Evolutionary conservation across 2,113 vertebrate genomes (phyloP).

Genomic region (Tachysurus fulvidraco): DNA sequence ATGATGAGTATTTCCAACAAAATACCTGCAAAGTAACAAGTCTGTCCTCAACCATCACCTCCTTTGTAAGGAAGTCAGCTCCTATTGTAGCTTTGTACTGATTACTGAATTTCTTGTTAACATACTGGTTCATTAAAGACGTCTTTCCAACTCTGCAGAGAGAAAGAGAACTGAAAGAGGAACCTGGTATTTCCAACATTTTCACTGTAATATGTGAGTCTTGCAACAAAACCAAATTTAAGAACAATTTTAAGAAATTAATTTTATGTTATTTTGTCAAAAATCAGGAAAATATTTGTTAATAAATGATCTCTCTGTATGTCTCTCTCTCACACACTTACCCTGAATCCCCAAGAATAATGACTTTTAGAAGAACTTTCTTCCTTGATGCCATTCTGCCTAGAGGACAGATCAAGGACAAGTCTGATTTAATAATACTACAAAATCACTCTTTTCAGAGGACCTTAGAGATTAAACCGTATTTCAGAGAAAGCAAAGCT

Average conservation of each 20-base stretch:
- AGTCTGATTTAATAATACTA: not conserved
- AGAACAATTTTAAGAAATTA: not conserved
- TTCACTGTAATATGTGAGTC: not conserved
- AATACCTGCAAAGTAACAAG: conserved; percentile 96
- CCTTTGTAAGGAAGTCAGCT: conserved; percentile 95
- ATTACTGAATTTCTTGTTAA: conserved; percentile 98
- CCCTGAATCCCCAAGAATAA: conserved; percentile 85
- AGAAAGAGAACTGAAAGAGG: conserved; percentile 34
- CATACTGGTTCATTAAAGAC: conserved; percentile 98
- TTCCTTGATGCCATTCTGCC: conserved; percentile 88
- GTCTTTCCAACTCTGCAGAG: conserved; percentile 91
- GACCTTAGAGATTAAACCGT: not conserved
- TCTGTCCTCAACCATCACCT: conserved; percentile 98
- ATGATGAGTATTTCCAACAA: not conserved
- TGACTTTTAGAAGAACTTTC: conserved; percentile 95
- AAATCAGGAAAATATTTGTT: not conserved
- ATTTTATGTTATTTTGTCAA: not conserved
- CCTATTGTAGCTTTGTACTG: conserved; percentile 99
- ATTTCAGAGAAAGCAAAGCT: not conserved
- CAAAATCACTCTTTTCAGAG: not conserved
- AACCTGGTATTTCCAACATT: conserved; percentile 18
- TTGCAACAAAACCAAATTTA: not conserved
- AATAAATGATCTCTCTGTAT: not conserved
- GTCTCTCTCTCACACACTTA: not conserved
- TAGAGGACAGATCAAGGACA: not conserved